Percentiles rank a stretch among this genome's conserved stretches.
Evolutionary conservation across 2,888 invertebrate genomes (phyloP).

Genomic region (Drosophila nigritarsus): DNA sequence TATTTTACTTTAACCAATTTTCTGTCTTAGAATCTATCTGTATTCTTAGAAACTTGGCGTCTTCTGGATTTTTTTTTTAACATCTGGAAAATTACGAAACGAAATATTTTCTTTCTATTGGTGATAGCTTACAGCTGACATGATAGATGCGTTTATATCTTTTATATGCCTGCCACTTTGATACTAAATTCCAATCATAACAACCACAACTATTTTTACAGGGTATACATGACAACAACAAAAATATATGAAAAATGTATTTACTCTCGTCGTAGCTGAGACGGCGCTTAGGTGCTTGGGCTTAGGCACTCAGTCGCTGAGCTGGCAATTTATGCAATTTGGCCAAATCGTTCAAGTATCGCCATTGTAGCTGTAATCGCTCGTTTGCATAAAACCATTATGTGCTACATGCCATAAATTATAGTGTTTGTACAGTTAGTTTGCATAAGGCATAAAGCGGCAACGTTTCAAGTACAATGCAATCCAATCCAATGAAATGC

Average conservation of each 20-base stretch:
- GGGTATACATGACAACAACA: background rate
- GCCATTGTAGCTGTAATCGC: slow-evolving; percentile 69
- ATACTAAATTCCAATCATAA: background rate
- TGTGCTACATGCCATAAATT: slow-evolving; percentile 77
- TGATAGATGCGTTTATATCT: background rate
- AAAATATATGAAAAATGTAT: slow-evolving; percentile 28
- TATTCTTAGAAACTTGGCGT: background rate
- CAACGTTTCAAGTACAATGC: slow-evolving; percentile 54
- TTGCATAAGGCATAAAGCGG: slow-evolving; percentile 76
- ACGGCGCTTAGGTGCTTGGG: slow-evolving; percentile 47
- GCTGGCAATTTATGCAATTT: slow-evolving; percentile 72
- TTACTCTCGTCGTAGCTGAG: slow-evolving; percentile 30
- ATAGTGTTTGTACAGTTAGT: slow-evolving; percentile 76
- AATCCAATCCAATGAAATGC: slow-evolving; percentile 42
- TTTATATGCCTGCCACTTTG: background rate
- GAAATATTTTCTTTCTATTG: background rate
- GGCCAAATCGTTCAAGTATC: slow-evolving; percentile 62
- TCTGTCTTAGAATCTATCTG: background rate
- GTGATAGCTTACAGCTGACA: background rate
- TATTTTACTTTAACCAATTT: background rate
- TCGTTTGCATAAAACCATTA: slow-evolving; percentile 79
- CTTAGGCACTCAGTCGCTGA: slow-evolving; percentile 28
- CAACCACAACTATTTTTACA: background rate
- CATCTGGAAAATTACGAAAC: background rate
- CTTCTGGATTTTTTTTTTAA: no score